Conservation (phyloP, 2,113 vertebrate species). For the Mesoclemmys tuberculata region DNA sequence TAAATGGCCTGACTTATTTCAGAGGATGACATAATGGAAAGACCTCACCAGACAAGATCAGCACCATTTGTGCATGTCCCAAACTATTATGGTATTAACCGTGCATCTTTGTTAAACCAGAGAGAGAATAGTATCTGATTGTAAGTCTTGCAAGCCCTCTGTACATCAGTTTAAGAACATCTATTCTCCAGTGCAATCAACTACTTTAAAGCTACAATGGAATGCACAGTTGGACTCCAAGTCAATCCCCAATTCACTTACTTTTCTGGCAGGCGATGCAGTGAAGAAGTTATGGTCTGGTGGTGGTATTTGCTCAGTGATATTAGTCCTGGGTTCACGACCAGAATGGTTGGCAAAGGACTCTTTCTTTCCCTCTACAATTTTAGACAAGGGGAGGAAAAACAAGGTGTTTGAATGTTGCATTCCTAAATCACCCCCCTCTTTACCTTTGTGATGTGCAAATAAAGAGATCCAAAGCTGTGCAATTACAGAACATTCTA, state of each 20-base stretch:
- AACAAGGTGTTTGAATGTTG: conserved; percentile 45
- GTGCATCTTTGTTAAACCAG: neutral
- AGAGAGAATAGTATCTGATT: neutral
- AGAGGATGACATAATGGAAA: neutral
- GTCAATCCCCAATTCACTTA: conserved; percentile 65
- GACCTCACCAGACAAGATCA: neutral
- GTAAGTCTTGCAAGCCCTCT: neutral
- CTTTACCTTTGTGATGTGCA: neutral
- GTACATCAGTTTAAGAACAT: neutral
- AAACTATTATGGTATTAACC: neutral
- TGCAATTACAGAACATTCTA: neutral
- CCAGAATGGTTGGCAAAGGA: conserved; percentile 73
- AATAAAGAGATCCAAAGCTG: neutral
- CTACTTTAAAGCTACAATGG: neutral
- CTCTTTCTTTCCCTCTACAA: conserved; percentile 76
- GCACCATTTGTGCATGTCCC: neutral
- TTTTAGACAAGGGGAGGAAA: conserved; percentile 61
- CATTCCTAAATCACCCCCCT: neutral
- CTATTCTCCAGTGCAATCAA: neutral
- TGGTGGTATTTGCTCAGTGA: conserved; percentile 68
- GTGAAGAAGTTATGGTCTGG: conserved; percentile 72
- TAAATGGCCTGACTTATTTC: neutral
- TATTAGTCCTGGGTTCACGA: conserved; percentile 66
- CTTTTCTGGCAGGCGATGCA: conserved; percentile 75
- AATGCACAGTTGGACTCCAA: neutral